Percentiles rank a stretch among this genome's conserved stretches.
phyloP scores from a whole-genome alignment of 2,113 vertebrate genomes.

The Colinus virginianus region DNA sequence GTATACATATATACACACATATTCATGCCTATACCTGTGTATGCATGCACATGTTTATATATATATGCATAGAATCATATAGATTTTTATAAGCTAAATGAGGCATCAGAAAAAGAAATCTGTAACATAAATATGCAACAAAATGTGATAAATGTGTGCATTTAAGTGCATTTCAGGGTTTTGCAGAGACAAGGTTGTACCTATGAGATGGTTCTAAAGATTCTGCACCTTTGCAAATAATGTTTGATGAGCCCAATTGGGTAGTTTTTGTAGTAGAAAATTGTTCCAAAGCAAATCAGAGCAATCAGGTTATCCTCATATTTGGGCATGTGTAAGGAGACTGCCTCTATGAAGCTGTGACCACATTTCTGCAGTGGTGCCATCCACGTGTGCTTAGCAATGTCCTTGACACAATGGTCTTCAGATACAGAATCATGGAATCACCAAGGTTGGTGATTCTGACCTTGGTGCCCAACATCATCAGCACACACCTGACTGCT shows the following conservation, averaged over 20 bases:
- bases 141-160: neutral
- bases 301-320: neutral
- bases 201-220: neutral
- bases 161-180: neutral
- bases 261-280: neutral
- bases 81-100: neutral
- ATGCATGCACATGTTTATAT: neutral
- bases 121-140: neutral
- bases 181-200: neutral
- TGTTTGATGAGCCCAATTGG: neutral
- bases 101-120: neutral
- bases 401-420: neutral
- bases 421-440: neutral
- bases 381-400: neutral
- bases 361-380: neutral
- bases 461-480: too few species aligned
- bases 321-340: neutral
- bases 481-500: too few species aligned
- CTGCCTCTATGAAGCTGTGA: accelerated
- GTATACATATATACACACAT: neutral
- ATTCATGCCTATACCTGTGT: neutral
- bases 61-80: neutral
- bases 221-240: neutral
- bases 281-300: neutral
- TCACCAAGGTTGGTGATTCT: too few species aligned